Conservation (phyloP, 1,140 invertebrate species). For the Paraescarpia echinospica region DNA sequence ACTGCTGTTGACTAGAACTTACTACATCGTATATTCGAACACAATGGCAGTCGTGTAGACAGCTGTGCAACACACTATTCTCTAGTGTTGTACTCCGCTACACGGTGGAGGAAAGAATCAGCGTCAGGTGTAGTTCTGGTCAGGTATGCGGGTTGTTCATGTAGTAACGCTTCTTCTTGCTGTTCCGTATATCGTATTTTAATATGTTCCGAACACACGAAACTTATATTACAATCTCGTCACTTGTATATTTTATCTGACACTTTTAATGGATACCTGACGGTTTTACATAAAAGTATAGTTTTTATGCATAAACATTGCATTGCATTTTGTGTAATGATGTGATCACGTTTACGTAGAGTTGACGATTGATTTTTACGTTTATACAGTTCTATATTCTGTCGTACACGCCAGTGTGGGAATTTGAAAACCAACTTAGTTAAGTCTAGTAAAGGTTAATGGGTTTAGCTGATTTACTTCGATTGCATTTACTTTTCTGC, state of each 20-base stretch:
- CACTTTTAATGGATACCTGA: background rate
- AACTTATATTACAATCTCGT: background rate
- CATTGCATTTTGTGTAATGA: too few relatives aligned
- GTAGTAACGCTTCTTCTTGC: background rate
- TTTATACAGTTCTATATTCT: background rate
- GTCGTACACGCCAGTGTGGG: background rate
- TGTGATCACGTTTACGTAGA: too few relatives aligned
- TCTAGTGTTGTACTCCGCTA: background rate
- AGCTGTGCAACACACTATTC: background rate
- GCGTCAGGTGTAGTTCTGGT: background rate
- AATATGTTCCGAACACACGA: background rate
- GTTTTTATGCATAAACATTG: background rate
- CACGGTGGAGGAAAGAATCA: too few relatives aligned
- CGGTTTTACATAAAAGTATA: background rate
- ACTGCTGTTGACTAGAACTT: slow-evolving; percentile 75
- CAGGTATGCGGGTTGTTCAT: background rate
- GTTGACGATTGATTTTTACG: background rate
- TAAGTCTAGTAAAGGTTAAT: too few relatives aligned
- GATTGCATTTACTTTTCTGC: too few relatives aligned
- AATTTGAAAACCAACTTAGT: background rate
- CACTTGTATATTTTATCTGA: background rate
- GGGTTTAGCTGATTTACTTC: background rate
- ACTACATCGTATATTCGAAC: slow-evolving; percentile 1
- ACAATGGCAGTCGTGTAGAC: background rate
- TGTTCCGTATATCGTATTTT: background rate